These are phyloP conservation scores for Pedetes capensis DNA, from an alignment of 2,113 vertebrate species.

Conservation along the genomic window DNA sequence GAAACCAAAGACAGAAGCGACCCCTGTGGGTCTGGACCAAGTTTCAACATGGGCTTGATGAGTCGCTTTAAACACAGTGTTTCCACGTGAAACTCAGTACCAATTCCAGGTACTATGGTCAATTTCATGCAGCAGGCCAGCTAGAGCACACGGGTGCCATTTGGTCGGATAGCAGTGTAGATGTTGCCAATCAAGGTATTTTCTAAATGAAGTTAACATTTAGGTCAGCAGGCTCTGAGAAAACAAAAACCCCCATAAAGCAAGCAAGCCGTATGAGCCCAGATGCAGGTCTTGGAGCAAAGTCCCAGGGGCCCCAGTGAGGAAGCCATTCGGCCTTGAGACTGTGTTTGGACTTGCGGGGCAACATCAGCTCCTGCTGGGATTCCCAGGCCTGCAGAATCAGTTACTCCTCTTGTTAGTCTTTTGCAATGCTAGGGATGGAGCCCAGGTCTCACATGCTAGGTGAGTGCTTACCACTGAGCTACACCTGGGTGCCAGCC, in stretches of 20 bases:
- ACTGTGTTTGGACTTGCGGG: background rate
- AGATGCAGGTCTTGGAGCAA: background rate
- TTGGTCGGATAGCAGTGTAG: background rate
- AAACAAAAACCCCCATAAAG: background rate
- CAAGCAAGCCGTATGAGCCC: background rate
- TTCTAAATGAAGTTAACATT: background rate
- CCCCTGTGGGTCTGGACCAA: background rate
- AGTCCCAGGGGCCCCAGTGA: background rate
- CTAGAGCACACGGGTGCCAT: background rate
- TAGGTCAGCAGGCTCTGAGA: background rate
- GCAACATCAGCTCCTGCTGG: background rate
- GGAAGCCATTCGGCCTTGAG: background rate
- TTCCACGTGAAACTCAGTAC: background rate
- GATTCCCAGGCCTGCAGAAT: background rate
- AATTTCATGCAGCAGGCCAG: too few relatives aligned
- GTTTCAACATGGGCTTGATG: rapidly evolving
- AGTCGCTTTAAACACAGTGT: rapidly evolving
- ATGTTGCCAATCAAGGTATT: background rate
- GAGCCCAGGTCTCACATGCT: background rate
- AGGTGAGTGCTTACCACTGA: background rate
- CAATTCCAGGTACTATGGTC: background rate
- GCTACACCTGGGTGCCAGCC: too few relatives aligned
- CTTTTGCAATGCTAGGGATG: background rate
- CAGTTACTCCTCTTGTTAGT: background rate
- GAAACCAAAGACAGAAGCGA: background rate